These are phyloP conservation scores for Triops longicaudatus DNA, from an alignment of 1,140 invertebrate species.

Conservation along the genomic window DNA sequence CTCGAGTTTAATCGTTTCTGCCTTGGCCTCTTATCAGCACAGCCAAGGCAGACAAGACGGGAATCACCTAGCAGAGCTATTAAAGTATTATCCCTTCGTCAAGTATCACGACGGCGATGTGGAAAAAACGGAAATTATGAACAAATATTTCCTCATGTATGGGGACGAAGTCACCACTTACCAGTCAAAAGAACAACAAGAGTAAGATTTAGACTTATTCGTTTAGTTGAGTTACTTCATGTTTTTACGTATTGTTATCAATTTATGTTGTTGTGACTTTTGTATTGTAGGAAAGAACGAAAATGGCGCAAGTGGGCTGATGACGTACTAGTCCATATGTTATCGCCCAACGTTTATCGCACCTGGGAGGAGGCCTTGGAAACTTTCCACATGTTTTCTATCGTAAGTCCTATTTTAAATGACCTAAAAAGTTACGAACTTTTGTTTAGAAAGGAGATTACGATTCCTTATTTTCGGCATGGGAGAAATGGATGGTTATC, in stretches of 20 bases:
- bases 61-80: conserved; percentile 40
- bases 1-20: conserved; percentile 87
- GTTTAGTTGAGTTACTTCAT: too few species aligned
- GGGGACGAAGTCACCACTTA: conserved; percentile 48
- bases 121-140: conserved; percentile 68
- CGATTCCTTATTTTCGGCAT: conserved; percentile 75
- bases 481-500: conserved; percentile 80
- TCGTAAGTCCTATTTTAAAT: conserved; percentile 41
- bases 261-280: conserved; percentile 16
- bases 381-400: conserved; percentile 84
- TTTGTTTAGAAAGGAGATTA: conserved; percentile 67
- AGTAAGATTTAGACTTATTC: conserved; percentile 20
- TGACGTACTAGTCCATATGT: conserved; percentile 72
- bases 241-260: background rate
- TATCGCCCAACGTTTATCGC: conserved; percentile 92
- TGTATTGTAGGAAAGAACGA: conserved; percentile 74
- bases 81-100: conserved; percentile 72
- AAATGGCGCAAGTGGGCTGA: conserved; percentile 95
- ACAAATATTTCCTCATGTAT: conserved; percentile 93
- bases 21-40: conserved; percentile 65
- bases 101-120: conserved; percentile 56
- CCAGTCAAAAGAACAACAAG: conserved; percentile 43
- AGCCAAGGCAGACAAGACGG: conserved; percentile 45
- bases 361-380: conserved; percentile 72
- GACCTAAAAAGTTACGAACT: background rate